phyloP scores from a whole-genome alignment of 1,140 invertebrate species.

The Vanessa tameamea region DNA sequence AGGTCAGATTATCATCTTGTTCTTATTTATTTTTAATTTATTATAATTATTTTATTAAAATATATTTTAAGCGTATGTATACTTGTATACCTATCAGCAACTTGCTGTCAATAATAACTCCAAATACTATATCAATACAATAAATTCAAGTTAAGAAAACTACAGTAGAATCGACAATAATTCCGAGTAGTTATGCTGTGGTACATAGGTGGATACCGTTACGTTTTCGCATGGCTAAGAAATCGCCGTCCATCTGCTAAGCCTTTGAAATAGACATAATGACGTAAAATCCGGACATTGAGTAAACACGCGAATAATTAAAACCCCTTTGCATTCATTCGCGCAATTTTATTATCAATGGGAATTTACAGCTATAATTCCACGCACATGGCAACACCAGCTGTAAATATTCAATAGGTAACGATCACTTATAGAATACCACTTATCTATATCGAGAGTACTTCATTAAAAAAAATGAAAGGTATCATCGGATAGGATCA shows the following conservation, averaged over 20 bases:
- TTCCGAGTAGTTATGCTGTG: too few species aligned
- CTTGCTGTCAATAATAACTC: too few species aligned
- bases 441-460: constrained; percentile 33
- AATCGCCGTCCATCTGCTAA: constrained; percentile 10
- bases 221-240: constrained; percentile 35
- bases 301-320: constrained; percentile 43
- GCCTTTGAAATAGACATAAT: constrained; percentile 16
- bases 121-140: too few species aligned
- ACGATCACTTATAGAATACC: not conserved
- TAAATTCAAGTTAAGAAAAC: too few species aligned
- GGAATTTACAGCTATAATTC: constrained; percentile 29
- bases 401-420: constrained; percentile 12
- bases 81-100: too few species aligned
- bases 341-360: constrained; percentile 28
- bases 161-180: too few species aligned
- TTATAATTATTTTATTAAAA: too few species aligned
- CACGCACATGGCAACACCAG: not conserved
- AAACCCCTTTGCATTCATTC: constrained; percentile 30
- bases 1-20: too few species aligned
- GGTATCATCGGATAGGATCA: constrained; percentile 48
- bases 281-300: constrained; percentile 15
- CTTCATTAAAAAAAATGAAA: constrained; percentile 57
- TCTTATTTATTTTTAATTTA: too few species aligned
- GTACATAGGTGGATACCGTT: constrained; percentile 25
- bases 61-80: too few species aligned